A percentile compares a stretch with the other conserved stretches of the same genome.
Evolutionary conservation across 1,140 invertebrate genomes (phyloP).

Genomic region (Philaenus spumarius): DNA sequence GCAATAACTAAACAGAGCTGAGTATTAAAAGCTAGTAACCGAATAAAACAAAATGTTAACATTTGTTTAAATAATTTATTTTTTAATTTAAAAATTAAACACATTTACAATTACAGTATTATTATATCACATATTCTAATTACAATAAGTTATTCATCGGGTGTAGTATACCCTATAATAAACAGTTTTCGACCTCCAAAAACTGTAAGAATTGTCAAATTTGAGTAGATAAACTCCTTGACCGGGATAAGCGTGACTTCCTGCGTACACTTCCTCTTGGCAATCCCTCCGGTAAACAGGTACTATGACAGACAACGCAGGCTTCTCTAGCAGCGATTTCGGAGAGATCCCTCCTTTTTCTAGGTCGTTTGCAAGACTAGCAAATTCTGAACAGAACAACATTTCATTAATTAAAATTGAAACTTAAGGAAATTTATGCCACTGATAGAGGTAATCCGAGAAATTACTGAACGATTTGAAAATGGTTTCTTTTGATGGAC

Average conservation of each 20-base stretch:
- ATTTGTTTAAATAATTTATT: no score
- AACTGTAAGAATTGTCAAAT: conserved; percentile 98
- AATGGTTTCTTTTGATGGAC: no score
- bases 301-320: conserved; percentile 71
- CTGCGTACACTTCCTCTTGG: conserved; percentile 95
- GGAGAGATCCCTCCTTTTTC: conserved; percentile 11
- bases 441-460: no score
- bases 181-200: conserved; percentile 98
- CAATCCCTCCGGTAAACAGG: conserved; percentile 94
- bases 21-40: no score
- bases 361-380: conserved; percentile 9
- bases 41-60: no score
- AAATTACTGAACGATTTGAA: no score
- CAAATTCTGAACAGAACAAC: conserved; percentile 22
- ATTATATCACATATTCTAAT: no score
- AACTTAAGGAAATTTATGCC: no score
- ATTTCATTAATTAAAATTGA: no score
- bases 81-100: no score
- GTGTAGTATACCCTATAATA: conserved; percentile 99
- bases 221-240: conserved; percentile 97
- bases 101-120: no score
- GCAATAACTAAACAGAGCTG: no score
- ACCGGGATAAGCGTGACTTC: conserved; percentile 93
- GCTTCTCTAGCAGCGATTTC: conserved; percentile 32
- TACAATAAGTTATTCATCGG: conserved; percentile 41